phyloP scores from a whole-genome alignment of 2,888 invertebrate genomes.

The Lasioglossum vierecki region DNA sequence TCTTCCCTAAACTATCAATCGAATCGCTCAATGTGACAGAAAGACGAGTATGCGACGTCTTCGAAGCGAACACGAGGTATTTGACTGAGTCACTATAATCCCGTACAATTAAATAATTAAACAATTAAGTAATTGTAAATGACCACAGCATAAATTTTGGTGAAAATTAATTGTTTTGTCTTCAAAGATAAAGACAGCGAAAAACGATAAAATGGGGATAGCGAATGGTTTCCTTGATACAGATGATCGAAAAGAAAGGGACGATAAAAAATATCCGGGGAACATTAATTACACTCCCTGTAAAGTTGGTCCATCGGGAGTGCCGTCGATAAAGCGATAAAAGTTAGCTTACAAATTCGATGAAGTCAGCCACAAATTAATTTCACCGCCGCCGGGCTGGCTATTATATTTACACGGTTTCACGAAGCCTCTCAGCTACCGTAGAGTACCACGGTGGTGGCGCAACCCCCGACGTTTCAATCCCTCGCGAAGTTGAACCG shows the following conservation, averaged over 20 bases:
- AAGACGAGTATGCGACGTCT: slow-evolving; percentile 11
- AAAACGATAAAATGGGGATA: background rate
- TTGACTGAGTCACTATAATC: background rate
- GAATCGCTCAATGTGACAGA: slow-evolving; percentile 1
- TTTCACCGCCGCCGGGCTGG: slow-evolving; percentile 29
- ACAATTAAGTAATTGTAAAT: too few relatives aligned
- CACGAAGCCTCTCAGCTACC: slow-evolving; percentile 31
- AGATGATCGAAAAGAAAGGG: background rate
- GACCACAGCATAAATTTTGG: too few relatives aligned
- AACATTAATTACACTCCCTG: slow-evolving; percentile 19
- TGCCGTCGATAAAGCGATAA: slow-evolving; percentile 41
- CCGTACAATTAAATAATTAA: background rate
- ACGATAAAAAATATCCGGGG: background rate
- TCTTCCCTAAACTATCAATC: background rate
- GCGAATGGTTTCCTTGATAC: background rate
- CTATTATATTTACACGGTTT: slow-evolving; percentile 50
- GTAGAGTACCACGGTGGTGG: background rate
- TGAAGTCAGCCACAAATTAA: slow-evolving; percentile 47
- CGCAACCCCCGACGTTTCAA: slow-evolving; percentile 5
- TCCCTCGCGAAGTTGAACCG: slow-evolving; percentile 9
- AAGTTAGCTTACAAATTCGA: slow-evolving; percentile 41
- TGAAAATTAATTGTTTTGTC: too few relatives aligned
- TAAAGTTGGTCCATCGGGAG: background rate
- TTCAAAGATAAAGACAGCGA: too few relatives aligned
- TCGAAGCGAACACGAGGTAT: background rate